Evolutionary conservation across 2,797 vertebrate genomes (phyloP), one percentile per base, ranked within the genome.

Genomic region (Enteromius mattozi): DNA sequence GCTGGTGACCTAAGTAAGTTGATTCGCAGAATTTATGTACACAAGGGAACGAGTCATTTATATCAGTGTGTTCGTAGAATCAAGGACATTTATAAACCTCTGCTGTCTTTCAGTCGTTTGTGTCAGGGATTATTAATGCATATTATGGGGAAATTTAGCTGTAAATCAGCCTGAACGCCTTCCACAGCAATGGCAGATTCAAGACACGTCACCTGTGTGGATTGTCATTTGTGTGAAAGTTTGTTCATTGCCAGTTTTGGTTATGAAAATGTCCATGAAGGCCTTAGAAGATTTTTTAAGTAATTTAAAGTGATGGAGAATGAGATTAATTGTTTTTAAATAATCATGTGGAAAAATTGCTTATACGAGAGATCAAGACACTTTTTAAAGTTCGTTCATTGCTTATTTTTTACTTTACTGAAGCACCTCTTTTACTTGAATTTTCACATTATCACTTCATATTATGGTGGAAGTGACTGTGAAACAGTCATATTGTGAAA

Each of bases 231-330:
- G 66, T 35, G 5, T 51, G 16, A 59, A 24, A 7, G 4, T 69
- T 86, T 86, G 51, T 77, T 82, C 40, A 37, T 72, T 86, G 40
- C 30, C 51, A 78, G 74, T 40, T 78, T 71, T 14, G 49, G 27
- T 69, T 70, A 59, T 77, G 49, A 77, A 49, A 35, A 71, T 40
- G 33, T 30, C 45, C 30, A 49, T 79, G 66, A 71, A 81, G 30
- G 47, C 56, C 17, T 24, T 1, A n/a, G 61, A 68, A 24, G 59
- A 24, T 61, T 74, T 56, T 74, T 56, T 56, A 71, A 78, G 71
- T 63, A 24, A 27, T 51, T 45, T 19, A 37, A 40, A 80, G 49
- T 21, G 8, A 81, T 59, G 59, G 33, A 40, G 21, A 4, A 40
- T 14, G 42, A 63, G 27, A 21, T 8, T 17, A 2, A 45, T 56